Base-by-base conservation (phyloP, 2,797 vertebrate genomes). In the Australoheros facetus region DNA sequence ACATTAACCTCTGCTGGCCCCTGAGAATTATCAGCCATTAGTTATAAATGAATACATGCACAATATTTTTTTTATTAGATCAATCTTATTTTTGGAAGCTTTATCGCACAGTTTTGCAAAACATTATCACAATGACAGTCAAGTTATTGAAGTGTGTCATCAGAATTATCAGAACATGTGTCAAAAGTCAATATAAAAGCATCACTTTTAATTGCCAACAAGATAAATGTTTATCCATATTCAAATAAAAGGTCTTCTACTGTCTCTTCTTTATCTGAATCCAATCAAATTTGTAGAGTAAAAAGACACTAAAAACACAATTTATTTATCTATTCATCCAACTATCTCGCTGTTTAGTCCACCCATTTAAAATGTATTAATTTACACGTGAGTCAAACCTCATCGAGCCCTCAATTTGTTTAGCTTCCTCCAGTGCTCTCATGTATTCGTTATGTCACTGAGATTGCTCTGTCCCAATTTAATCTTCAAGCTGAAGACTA, bases 401-500 rank as follows among this genome's bases (percentile, higher is more conserved):
- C 53, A 30, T 66, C 26, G 1, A 23, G 26, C 16, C n/a, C 42
- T 74, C 13, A 19, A 7, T 76, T 54, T 45, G 19, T 78, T 83
- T 19, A 54, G 26, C 57, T 26, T 28, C 60, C 62, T 64, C 70
- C 17, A 4, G 23, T 23, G 23, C 32, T 60, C 54, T 66, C 72
- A 78, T 70, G 69, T 28, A 48, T 71, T 83, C 48, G 4, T 71
- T 30, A 11, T 71, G 74, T 80, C 81, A 73, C 5, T 10, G 76
- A 83, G 56, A 56, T 56, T 5, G 10, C 59, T 83, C 74, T 45
- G 16, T 60, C 77, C 60, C 66, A 72, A 75, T 80, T 80, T 78
- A 75, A 84, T 89, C 75, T 71, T 57, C 37, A 73, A 88, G 71
- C 78, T 57, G 55, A 86, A 85, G 79, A 78, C 77, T 76, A 78